Evolutionary conservation across 1,140 invertebrate species (phyloP).

Genomic region (Bombus superbus): DNA sequence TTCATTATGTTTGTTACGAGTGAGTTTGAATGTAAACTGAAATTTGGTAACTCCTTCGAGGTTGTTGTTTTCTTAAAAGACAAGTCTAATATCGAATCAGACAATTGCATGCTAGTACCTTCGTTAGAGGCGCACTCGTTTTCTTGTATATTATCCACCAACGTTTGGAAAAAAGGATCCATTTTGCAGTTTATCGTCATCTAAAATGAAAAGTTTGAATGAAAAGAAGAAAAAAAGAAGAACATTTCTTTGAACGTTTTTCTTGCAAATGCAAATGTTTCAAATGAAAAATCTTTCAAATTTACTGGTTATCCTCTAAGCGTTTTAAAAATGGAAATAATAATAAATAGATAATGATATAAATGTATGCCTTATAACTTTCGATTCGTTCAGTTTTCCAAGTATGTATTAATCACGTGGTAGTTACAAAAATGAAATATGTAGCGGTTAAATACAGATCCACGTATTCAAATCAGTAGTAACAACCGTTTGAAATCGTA

Average conservation of each 20-base stretch:
- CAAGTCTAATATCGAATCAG: conserved; percentile 60
- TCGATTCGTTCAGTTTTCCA: neutral
- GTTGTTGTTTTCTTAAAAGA: conserved; percentile 65
- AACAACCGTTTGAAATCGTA: neutral
- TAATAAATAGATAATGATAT: neutral
- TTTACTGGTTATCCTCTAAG: no score
- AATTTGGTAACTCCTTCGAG: no score
- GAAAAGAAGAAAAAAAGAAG: neutral
- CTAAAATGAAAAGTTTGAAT: neutral
- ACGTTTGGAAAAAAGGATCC: neutral
- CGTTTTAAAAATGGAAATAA: neutral
- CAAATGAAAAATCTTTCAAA: neutral
- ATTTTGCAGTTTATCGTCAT: neutral
- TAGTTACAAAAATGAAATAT: neutral
- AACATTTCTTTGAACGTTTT: neutral
- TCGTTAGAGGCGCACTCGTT: conserved; percentile 48
- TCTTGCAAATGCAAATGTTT: no score
- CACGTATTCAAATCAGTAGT: neutral
- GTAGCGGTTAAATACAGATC: neutral
- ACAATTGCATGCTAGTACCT: neutral
- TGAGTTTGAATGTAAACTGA: neutral
- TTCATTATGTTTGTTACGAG: neutral
- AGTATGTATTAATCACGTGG: neutral
- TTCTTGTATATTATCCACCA: neutral
- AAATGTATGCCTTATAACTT: neutral